phyloP scores from a whole-genome alignment of 2,888 invertebrate genomes.

The Leuctra nigra region DNA sequence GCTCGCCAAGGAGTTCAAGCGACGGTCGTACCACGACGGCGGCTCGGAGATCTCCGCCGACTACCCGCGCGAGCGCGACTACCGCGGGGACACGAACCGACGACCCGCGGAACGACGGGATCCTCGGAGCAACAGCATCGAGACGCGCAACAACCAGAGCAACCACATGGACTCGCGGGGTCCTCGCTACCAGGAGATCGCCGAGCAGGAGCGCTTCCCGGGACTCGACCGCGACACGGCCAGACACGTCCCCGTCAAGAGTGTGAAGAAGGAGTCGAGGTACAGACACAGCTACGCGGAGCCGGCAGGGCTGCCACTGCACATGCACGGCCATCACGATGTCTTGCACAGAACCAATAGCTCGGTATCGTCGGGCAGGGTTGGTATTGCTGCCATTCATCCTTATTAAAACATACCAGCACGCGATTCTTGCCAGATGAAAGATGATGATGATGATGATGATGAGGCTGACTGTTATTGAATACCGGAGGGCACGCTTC shows the following conservation, averaged over 20 bases:
- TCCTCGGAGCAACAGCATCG: conserved; percentile 1
- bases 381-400: conserved; percentile 34
- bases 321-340: conserved; percentile 27
- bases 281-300: conserved; percentile 61
- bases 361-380: conserved; percentile 32
- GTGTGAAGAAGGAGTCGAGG: conserved; percentile 25
- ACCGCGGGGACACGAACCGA: neutral
- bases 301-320: conserved; percentile 36
- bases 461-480: neutral
- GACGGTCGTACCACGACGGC: conserved; percentile 42
- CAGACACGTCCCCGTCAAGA: conserved; percentile 28
- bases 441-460: too few relatives aligned
- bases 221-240: conserved; percentile 46
- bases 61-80: conserved; percentile 7
- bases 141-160: conserved; percentile 3
- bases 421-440: too few relatives aligned
- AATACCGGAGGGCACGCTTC: neutral
- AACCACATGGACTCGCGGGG: conserved; percentile 1
- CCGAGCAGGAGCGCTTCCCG: conserved; percentile 48
- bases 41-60: conserved; percentile 19
- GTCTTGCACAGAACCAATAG: conserved; percentile 32
- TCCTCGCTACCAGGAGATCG: conserved; percentile 44
- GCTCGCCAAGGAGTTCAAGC: conserved; percentile 44
- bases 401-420: conserved; percentile 29
- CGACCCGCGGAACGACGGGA: neutral